Evolutionary conservation across 1,140 invertebrate genomes (phyloP).

Genomic region (Ceratina calcarata): DNA sequence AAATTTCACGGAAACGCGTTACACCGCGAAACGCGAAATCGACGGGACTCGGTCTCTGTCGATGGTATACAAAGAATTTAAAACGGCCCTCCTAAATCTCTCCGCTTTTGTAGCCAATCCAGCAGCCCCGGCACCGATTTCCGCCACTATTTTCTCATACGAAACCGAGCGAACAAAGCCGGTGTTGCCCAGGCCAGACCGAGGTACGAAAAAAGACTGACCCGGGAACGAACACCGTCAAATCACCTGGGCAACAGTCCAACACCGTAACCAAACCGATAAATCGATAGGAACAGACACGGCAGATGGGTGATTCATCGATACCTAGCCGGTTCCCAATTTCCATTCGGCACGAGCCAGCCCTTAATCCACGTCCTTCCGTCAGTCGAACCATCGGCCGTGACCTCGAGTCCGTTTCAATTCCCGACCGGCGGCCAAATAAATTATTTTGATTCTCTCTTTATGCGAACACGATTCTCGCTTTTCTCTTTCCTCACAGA

Average conservation of each 20-base stretch:
- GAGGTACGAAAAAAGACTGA: slow-evolving; percentile 26
- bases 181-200: slow-evolving; percentile 24
- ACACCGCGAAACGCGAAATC: neutral
- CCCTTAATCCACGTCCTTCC: slow-evolving; percentile 70
- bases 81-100: slow-evolving; percentile 33
- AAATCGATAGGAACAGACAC: slow-evolving; percentile 68
- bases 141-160: slow-evolving; percentile 34
- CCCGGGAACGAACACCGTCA: slow-evolving; percentile 54
- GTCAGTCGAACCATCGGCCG: slow-evolving; percentile 68
- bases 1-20: slow-evolving; percentile 3
- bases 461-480: slow-evolving; percentile 38
- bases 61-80: slow-evolving; percentile 33
- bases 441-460: slow-evolving; percentile 74
- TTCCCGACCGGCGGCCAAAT: slow-evolving; percentile 65
- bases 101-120: slow-evolving; percentile 25
- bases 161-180: slow-evolving; percentile 42
- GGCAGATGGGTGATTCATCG: slow-evolving; percentile 65
- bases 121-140: slow-evolving; percentile 6
- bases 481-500: neutral
- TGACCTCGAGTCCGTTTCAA: slow-evolving; percentile 73
- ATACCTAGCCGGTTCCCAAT: slow-evolving; percentile 70
- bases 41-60: neutral
- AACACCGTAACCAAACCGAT: slow-evolving; percentile 65
- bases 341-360: slow-evolving; percentile 71
- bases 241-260: slow-evolving; percentile 73